Conservation (phyloP, 1,140 invertebrate genomes). For the Lycorma delicatula region DNA sequence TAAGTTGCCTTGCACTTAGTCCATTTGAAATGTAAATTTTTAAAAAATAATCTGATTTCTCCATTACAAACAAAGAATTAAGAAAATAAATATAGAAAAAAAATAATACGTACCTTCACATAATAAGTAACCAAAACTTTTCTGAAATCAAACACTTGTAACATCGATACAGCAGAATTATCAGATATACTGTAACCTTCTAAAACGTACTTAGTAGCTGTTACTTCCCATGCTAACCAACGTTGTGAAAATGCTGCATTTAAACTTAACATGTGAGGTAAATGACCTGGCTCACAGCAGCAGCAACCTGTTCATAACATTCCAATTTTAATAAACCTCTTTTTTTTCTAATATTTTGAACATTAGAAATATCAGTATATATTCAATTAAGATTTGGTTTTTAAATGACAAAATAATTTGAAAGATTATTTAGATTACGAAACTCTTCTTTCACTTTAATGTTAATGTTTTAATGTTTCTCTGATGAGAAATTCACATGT, state of each 20-base stretch:
- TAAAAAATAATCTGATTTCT: no score
- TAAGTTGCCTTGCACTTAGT: no score
- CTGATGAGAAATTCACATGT: no score
- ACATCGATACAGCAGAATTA: constrained; percentile 91
- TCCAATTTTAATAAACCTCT: not conserved
- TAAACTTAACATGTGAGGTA: constrained; percentile 80
- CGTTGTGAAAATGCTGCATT: constrained; percentile 96
- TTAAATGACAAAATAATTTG: not conserved
- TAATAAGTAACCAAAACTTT: constrained; percentile 97
- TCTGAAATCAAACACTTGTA: constrained; percentile 94
- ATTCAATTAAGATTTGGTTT: constrained; percentile 1
- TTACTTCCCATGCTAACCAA: constrained; percentile 97
- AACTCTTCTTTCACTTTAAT: no score
- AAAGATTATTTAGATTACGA: no score
- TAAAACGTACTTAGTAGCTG: constrained; percentile 88
- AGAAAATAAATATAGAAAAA: no score
- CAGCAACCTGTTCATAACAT: constrained; percentile 55
- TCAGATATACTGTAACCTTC: constrained; percentile 98
- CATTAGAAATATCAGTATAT: no score
- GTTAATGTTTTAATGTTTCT: no score
- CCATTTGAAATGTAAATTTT: no score
- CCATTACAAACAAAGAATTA: no score
- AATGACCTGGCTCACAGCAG: constrained; percentile 86
- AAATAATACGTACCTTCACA: constrained; percentile 67
- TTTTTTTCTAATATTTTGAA: no score